These are phyloP conservation scores for Pedicia rivosa DNA, from an alignment of 2,888 invertebrate species.

Conservation along the genomic window DNA sequence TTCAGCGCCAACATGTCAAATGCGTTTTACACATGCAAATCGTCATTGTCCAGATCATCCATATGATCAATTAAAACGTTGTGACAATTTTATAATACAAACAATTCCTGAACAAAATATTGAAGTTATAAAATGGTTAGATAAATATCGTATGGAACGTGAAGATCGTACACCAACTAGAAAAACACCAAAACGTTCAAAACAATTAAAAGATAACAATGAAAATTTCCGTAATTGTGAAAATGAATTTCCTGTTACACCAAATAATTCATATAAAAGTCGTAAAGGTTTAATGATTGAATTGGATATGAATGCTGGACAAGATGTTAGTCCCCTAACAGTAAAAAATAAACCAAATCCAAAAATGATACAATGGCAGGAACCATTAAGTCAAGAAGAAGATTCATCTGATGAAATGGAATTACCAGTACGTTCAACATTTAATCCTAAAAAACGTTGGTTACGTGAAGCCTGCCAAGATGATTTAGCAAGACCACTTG, in stretches of 20 bases:
- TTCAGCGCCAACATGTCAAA: conserved; percentile 41
- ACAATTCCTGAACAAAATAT: conserved; percentile 32
- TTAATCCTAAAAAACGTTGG: conserved; percentile 41
- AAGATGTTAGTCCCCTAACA: conserved; percentile 10
- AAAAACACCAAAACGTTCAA: conserved; percentile 15
- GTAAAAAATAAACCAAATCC: conserved; percentile 21
- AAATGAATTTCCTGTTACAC: conserved; percentile 7
- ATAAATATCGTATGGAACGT: conserved; percentile 21
- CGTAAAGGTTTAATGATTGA: conserved; percentile 31
- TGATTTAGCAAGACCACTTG: conserved; percentile 18
- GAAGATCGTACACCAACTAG: conserved; percentile 23
- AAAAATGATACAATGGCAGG: conserved; percentile 20
- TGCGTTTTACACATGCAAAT: conserved; percentile 60
- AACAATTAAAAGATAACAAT: conserved; percentile 17
- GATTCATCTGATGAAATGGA: conserved; percentile 21
- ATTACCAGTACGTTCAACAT: conserved; percentile 17
- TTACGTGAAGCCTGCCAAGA: conserved; percentile 37
- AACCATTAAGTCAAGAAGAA: conserved; percentile 17
- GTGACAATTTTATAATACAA: conserved; percentile 33
- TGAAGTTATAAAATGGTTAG: conserved; percentile 36
- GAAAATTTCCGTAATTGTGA: conserved; percentile 16
- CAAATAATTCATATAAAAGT: conserved; percentile 16
- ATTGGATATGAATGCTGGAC: conserved; percentile 17
- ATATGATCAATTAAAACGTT: conserved; percentile 36
- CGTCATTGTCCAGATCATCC: conserved; percentile 59